phyloP scores from a whole-genome alignment of 2,888 invertebrate species.

The Drosophila mimetica region DNA sequence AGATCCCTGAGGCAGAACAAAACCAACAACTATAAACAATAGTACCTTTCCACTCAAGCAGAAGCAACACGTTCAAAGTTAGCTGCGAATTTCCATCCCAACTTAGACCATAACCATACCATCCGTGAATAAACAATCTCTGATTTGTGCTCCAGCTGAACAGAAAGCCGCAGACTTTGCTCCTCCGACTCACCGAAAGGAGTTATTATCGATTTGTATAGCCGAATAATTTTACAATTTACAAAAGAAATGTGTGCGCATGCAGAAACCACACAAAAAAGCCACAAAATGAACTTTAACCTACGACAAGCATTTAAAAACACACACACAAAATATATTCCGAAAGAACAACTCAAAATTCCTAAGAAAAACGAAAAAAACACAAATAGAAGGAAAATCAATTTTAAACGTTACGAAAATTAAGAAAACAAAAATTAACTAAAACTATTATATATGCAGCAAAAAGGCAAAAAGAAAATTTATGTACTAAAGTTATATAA shows the following conservation, averaged over 20 bases:
- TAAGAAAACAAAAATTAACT: slow-evolving; percentile 48
- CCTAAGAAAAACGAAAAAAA: slow-evolving; percentile 59
- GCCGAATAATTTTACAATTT: slow-evolving; percentile 26
- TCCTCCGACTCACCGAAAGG: slow-evolving; percentile 6
- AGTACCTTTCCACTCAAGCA: slow-evolving; percentile 70
- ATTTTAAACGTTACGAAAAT: slow-evolving; percentile 58
- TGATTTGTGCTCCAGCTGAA: slow-evolving; percentile 63
- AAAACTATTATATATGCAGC: slow-evolving; percentile 61
- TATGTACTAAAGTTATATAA: slow-evolving; percentile 61
- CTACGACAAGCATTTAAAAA: slow-evolving; percentile 45
- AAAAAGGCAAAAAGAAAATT: slow-evolving; percentile 52
- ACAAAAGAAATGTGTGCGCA: slow-evolving; percentile 33
- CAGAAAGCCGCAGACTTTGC: slow-evolving; percentile 34
- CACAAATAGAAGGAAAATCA: slow-evolving; percentile 26
- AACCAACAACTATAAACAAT: slow-evolving; percentile 64
- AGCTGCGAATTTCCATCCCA: slow-evolving; percentile 25
- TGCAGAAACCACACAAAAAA: slow-evolving; percentile 12
- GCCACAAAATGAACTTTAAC: slow-evolving; percentile 35
- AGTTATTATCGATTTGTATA: slow-evolving; percentile 7
- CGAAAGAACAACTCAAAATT: slow-evolving; percentile 78
- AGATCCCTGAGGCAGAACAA: slow-evolving; percentile 51
- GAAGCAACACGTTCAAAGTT: slow-evolving; percentile 30
- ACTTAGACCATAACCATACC: slow-evolving; percentile 20
- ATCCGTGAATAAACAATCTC: slow-evolving; percentile 38
- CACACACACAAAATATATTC: slow-evolving; percentile 62